Percentiles rank a stretch among this genome's conserved stretches.
Conservation (phyloP, 2,113 vertebrate genomes). For the Xiphophorus couchianus region DNA sequence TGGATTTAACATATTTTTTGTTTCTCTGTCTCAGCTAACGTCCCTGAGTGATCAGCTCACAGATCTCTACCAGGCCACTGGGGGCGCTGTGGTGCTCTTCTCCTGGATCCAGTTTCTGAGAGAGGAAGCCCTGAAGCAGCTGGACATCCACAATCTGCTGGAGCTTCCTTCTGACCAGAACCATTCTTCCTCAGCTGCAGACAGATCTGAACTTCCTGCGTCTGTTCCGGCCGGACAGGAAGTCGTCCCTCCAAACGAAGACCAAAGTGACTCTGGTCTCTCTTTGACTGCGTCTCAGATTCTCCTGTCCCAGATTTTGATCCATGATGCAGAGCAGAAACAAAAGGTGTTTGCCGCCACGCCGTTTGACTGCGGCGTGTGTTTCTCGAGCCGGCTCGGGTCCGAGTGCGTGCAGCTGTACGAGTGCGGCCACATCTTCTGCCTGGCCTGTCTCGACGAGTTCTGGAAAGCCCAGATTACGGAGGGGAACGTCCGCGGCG, state of each 20-base stretch:
- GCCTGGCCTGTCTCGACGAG: conserved; percentile 83
- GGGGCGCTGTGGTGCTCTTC: conserved; percentile 87
- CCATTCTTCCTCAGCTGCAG: neutral
- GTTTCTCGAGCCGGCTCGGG: conserved; percentile 84
- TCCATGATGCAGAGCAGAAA: conserved; percentile 84
- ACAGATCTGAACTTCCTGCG: neutral
- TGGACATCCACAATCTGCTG: conserved; percentile 82
- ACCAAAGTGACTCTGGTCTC: conserved; percentile 29
- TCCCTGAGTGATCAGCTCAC: conserved; percentile 82
- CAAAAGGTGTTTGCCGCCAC: conserved; percentile 84
- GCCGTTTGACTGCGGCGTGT: conserved; percentile 85
- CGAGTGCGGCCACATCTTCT: conserved; percentile 88
- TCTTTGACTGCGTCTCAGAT: conserved; percentile 73
- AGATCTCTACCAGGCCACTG: conserved; percentile 85
- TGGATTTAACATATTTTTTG: neutral
- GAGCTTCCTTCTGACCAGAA: conserved; percentile 75
- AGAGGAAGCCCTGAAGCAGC: conserved; percentile 84
- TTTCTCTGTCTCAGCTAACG: conserved; percentile 51
- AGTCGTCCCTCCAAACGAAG: neutral
- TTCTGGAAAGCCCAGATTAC: conserved; percentile 88
- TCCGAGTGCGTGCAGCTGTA: conserved; percentile 83
- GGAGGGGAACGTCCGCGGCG: conserved; percentile 85
- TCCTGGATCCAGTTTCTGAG: conserved; percentile 92
- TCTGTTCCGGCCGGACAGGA: neutral
- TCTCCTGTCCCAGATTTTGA: conserved; percentile 84